A percentile compares a stretch with the other conserved stretches of the same genome.
These are phyloP conservation scores for Philopedon plagiatum DNA, from an alignment of 2,888 invertebrate genomes.

Conservation along the genomic window DNA sequence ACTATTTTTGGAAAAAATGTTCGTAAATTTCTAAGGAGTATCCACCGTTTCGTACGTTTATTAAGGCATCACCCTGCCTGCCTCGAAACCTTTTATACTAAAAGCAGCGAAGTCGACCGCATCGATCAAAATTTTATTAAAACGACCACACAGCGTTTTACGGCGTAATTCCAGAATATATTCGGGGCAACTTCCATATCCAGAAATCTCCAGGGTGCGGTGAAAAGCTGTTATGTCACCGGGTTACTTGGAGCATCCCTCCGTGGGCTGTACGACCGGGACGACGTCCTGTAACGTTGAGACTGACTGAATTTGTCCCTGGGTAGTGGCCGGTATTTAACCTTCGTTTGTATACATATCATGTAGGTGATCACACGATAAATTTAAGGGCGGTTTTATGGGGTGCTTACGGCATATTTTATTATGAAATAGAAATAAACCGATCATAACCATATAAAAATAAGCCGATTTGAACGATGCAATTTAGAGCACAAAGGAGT, in stretches of 20 bases:
- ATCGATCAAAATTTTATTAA: slow-evolving; percentile 48
- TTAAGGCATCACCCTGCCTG: background rate
- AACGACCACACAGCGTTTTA: slow-evolving; percentile 39
- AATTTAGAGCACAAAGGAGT: too few relatives aligned
- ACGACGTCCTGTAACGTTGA: background rate
- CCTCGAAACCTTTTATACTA: slow-evolving; percentile 5
- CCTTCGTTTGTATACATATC: slow-evolving; percentile 35
- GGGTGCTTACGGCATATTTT: too few relatives aligned
- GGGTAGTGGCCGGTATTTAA: slow-evolving; percentile 44
- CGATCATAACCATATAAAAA: too few relatives aligned
- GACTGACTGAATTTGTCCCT: slow-evolving; percentile 41
- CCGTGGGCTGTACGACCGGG: slow-evolving; percentile 47
- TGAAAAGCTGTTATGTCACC: slow-evolving; percentile 53
- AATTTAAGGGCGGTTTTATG: background rate
- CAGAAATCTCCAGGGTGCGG: slow-evolving; percentile 44
- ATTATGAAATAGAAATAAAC: too few relatives aligned
- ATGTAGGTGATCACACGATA: background rate
- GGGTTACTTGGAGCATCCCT: slow-evolving; percentile 51
- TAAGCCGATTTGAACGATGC: too few relatives aligned
- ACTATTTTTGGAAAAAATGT: slow-evolving; percentile 23
- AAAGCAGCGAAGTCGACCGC: slow-evolving; percentile 6
- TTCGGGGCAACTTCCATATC: slow-evolving; percentile 44
- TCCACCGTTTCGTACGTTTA: background rate
- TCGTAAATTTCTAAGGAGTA: background rate
- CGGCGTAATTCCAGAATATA: slow-evolving; percentile 41